Percentiles rank a stretch among this genome's conserved stretches.
phyloP scores from a whole-genome alignment of 2,888 invertebrate genomes.

The Prostheceraeus crozeri region DNA sequence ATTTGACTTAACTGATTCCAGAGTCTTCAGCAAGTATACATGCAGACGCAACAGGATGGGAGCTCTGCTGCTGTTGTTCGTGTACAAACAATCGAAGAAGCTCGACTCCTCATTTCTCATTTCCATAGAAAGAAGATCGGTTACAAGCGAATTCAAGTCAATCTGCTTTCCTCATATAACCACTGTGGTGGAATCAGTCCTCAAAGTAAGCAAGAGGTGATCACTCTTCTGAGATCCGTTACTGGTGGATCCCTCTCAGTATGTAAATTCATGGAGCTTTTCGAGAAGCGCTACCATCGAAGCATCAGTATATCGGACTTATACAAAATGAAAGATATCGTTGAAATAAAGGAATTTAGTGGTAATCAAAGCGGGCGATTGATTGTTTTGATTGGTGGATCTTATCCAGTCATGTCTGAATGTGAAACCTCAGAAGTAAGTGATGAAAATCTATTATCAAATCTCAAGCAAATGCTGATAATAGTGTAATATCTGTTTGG shows the following conservation, averaged over 20 bases:
- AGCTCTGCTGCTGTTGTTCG: conserved; percentile 67
- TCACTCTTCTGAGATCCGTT: conserved; percentile 69
- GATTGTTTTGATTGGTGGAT: conserved; percentile 9
- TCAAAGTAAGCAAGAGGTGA: conserved; percentile 63
- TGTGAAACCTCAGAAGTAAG: too few species aligned
- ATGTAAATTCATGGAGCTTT: conserved; percentile 72
- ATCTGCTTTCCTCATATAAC: conserved; percentile 46
- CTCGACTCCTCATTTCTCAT: conserved; percentile 67
- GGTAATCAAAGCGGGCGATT: conserved; percentile 32
- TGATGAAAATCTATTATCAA: too few species aligned
- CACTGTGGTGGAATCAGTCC: not conserved
- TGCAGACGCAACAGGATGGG: conserved; percentile 65
- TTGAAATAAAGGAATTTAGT: conserved; percentile 62
- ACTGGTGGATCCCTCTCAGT: conserved; percentile 69
- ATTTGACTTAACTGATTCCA: not conserved
- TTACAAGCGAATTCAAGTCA: conserved; percentile 69
- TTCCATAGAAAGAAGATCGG: conserved; percentile 75
- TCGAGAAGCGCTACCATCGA: conserved; percentile 67
- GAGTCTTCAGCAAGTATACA: conserved; percentile 63
- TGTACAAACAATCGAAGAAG: conserved; percentile 66
- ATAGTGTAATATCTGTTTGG: too few species aligned
- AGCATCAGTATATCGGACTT: conserved; percentile 61
- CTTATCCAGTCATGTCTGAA: too few species aligned
- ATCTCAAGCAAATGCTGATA: too few species aligned
- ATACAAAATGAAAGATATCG: conserved; percentile 67